Conservation (phyloP, 2,888 invertebrate genomes). For the Ochropleura plecta region DNA sequence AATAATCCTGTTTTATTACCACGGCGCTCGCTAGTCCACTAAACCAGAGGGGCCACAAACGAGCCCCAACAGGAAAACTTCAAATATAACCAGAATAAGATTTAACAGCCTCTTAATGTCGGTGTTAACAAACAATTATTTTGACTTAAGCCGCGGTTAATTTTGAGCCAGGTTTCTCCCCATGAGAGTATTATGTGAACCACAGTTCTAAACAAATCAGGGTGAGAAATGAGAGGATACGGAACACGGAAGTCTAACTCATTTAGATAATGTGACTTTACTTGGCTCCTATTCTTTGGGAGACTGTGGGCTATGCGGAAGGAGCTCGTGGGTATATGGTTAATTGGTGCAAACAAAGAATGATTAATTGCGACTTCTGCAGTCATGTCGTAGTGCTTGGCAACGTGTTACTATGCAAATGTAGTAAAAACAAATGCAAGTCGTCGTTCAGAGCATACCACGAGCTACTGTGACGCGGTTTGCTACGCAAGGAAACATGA, state of each 20-base stretch:
- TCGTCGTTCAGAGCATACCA: too few relatives aligned
- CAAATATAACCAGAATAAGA: conserved; percentile 42
- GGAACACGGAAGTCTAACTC: conserved; percentile 20
- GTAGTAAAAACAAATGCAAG: neutral
- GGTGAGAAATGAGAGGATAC: conserved; percentile 39
- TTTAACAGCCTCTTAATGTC: conserved; percentile 57
- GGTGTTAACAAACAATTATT: conserved; percentile 75
- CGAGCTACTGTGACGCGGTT: too few relatives aligned
- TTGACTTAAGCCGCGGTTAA: conserved; percentile 62
- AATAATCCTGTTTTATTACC: conserved; percentile 11
- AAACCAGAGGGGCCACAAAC: conserved; percentile 21
- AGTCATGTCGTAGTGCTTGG: neutral
- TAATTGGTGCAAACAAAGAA: conserved; percentile 3
- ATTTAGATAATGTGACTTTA: conserved; percentile 36
- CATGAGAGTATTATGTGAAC: conserved; percentile 28
- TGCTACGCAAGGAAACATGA: too few relatives aligned
- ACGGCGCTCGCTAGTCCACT: conserved; percentile 15
- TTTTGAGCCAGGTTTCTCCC: conserved; percentile 44
- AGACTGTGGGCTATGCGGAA: neutral
- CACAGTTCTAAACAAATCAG: conserved; percentile 1
- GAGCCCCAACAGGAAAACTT: conserved; percentile 38
- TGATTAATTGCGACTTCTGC: conserved; percentile 3
- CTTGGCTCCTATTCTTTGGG: conserved; percentile 22
- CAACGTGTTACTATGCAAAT: neutral
- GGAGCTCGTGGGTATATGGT: neutral